These are phyloP conservation scores for Stercorarius parasiticus DNA, from an alignment of 2,113 vertebrate species.

Conservation along the genomic window DNA sequence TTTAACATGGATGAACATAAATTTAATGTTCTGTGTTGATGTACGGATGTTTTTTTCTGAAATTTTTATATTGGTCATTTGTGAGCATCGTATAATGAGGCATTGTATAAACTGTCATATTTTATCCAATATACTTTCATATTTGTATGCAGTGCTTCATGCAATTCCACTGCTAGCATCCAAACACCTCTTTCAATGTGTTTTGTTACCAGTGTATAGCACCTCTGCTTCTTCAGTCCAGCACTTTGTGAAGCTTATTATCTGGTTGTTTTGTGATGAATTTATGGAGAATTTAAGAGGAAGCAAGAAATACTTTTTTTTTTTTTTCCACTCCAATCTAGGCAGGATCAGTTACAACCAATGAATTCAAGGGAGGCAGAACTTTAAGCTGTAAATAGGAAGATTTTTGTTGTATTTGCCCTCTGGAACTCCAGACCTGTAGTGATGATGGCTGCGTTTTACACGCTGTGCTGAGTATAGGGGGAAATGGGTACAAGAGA, in stretches of 20 bases:
- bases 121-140: background rate
- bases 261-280: background rate
- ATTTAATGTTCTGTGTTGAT: background rate
- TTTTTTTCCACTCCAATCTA: background rate
- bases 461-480: background rate
- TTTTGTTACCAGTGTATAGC: background rate
- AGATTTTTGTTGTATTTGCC: background rate
- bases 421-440: background rate
- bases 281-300: background rate
- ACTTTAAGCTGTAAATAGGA: background rate
- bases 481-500: background rate
- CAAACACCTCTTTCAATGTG: background rate
- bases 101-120: background rate
- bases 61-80: background rate
- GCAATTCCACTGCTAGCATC: background rate
- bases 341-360: background rate
- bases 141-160: background rate
- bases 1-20: background rate
- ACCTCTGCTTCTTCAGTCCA: background rate
- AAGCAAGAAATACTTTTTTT: background rate
- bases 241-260: background rate
- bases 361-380: background rate
- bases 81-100: background rate
- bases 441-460: background rate
- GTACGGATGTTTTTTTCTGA: too few species aligned